Evolutionary conservation across 2,888 invertebrate genomes (phyloP).

Genomic region (Muschampia plurimacula): DNA sequence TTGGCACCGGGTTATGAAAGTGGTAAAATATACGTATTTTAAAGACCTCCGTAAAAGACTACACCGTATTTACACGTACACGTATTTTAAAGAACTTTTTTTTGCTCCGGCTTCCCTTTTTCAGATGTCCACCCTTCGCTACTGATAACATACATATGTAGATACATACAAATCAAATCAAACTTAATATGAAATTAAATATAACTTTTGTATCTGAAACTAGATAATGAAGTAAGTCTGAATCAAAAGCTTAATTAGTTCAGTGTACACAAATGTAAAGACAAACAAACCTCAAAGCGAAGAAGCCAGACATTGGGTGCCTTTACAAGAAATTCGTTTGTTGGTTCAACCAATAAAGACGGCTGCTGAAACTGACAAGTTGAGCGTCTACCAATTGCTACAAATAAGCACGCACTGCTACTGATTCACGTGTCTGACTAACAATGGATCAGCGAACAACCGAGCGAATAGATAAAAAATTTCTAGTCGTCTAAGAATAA

Average conservation of each 20-base stretch:
- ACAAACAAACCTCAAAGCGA: slow-evolving; percentile 75
- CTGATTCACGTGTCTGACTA: slow-evolving; percentile 7
- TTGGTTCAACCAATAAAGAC: slow-evolving; percentile 74
- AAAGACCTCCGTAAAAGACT: no score
- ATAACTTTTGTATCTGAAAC: neutral
- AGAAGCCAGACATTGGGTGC: slow-evolving; percentile 56
- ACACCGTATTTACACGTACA: no score
- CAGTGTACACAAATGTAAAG: slow-evolving; percentile 55
- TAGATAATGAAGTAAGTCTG: slow-evolving; percentile 44
- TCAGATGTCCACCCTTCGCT: no score
- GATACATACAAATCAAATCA: neutral
- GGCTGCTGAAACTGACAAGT: slow-evolving; percentile 36
- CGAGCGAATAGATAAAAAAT: neutral
- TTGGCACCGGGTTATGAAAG: no score
- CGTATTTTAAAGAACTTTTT: no score
- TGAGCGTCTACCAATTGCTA: slow-evolving; percentile 38
- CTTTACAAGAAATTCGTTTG: slow-evolving; percentile 66
- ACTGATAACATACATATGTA: no score
- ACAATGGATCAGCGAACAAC: slow-evolving; percentile 1
- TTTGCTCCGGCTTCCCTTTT: no score
- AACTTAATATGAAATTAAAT: neutral
- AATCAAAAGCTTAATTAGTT: slow-evolving; percentile 50
- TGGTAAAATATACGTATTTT: no score
- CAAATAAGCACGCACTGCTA: slow-evolving; percentile 29
- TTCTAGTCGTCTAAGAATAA: no score